These are phyloP conservation scores for Euthynnus affinis DNA, from an alignment of 2,797 vertebrate genomes.

Conservation along the genomic window DNA sequence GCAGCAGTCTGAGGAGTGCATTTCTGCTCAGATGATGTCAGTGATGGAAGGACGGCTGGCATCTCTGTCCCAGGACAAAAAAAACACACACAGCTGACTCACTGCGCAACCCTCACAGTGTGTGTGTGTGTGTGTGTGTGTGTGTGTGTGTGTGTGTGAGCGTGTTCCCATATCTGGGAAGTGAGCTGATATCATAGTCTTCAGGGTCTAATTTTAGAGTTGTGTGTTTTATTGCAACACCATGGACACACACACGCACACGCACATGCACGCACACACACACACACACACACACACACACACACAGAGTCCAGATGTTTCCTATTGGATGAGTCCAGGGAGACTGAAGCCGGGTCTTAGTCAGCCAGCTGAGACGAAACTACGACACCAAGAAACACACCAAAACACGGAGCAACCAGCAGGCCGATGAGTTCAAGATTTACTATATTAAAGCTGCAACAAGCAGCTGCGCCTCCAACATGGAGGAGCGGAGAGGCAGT, in stretches of 20 bases:
- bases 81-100: constrained; percentile 35
- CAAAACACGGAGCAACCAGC: not conserved
- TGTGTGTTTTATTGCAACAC: constrained; percentile 76
- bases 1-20: too few species aligned
- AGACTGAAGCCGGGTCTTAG: not conserved
- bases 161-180: constrained; percentile 52
- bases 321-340: constrained; percentile 32
- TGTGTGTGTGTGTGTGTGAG: not conserved
- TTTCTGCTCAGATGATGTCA: not conserved
- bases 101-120: not conserved
- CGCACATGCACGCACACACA: too few species aligned
- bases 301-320: constrained; percentile 66
- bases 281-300: too few species aligned
- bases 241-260: constrained; percentile 34
- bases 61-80: too few species aligned
- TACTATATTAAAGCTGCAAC: not conserved
- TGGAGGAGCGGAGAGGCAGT: not conserved
- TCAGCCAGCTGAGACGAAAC: constrained; percentile 31
- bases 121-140: constrained; percentile 20
- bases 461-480: not conserved
- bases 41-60: constrained; percentile 10
- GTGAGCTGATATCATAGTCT: constrained; percentile 67
- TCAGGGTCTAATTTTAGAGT: constrained; percentile 73
- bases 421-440: not conserved
- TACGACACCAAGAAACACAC: not conserved